Evolutionary conservation across 2,797 vertebrate genomes (phyloP), one percentile per base, ranked within the genome.

Genomic region (Clarias laeviceps): DNA sequence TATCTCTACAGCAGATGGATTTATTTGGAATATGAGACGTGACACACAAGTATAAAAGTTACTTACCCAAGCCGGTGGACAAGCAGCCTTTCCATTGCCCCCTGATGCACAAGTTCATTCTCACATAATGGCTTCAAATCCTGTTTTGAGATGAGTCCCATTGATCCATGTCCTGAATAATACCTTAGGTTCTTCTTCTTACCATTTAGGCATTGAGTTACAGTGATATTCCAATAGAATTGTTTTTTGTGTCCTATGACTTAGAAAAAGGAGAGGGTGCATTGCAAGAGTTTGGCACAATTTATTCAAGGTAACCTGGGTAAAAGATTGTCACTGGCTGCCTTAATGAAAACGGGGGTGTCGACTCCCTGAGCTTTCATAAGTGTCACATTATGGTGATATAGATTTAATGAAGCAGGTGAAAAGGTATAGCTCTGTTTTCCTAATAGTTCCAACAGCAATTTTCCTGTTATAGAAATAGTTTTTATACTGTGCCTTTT

Each of bases 341-440:
- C 68, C 54, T 24, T 80, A 84, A 84, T 86, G 62, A 84, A 88
- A 88, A 86, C 59, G n/a, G 69, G 79, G 45, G 73, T 24, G 50
- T 69, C 40, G 37, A 83, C 59, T 82, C 76, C 82, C 83, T 72
- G 72, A 83, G 83, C 77, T 80, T 29, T 40, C 77, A 54, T 57
- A 86, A 76, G 78, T 77, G 81, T 84, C 87, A 86, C 78, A 84
- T 85, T 86, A 82, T 74, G 82, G 59, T 87, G 83, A 79, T 84
- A 68, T 85, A 85, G 84, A 87, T 85, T 87, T 89, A 87, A 87
- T 82, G 83, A 89, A 77, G 59, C 65, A 66, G 69, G 85, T 24
- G 29, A 84, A 81, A 83, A 72, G 70, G 80, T 83, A 70, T 85
- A 66, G 57, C 64, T 74, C 59, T 87, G 77, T 83, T 86, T 78